Conservation (phyloP, 1,140 invertebrate species). For the Gyrodactylus salaris region DNA sequence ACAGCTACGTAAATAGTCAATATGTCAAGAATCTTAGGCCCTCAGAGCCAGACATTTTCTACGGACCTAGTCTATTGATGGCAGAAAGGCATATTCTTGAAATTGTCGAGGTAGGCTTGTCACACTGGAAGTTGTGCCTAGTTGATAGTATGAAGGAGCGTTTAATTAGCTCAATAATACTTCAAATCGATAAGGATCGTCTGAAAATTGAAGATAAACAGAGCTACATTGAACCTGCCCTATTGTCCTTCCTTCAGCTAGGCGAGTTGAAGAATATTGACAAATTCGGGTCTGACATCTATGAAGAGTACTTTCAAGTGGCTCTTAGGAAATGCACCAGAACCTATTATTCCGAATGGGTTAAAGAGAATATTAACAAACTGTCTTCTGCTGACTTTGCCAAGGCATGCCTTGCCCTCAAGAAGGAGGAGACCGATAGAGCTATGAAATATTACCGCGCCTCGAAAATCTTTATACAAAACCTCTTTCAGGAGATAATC, state of each 20-base stretch:
- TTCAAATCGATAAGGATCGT: background rate
- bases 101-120: background rate
- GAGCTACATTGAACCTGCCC: background rate
- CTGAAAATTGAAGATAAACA: background rate
- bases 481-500: background rate
- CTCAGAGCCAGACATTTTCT: background rate
- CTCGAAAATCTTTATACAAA: background rate
- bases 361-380: background rate
- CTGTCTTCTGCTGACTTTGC: background rate
- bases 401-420: background rate
- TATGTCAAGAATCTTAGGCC: background rate
- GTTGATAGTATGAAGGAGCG: background rate
- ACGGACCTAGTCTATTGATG: background rate
- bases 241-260: background rate
- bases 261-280: background rate
- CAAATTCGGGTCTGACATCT: background rate
- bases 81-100: background rate
- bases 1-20: conserved; percentile 5
- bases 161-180: background rate
- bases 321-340: background rate
- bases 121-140: background rate
- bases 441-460: background rate
- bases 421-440: background rate
- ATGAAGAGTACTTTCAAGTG: background rate
- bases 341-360: background rate